Conservation (phyloP, 2,888 invertebrate species). For the Caenorhabditis imperialis region DNA sequence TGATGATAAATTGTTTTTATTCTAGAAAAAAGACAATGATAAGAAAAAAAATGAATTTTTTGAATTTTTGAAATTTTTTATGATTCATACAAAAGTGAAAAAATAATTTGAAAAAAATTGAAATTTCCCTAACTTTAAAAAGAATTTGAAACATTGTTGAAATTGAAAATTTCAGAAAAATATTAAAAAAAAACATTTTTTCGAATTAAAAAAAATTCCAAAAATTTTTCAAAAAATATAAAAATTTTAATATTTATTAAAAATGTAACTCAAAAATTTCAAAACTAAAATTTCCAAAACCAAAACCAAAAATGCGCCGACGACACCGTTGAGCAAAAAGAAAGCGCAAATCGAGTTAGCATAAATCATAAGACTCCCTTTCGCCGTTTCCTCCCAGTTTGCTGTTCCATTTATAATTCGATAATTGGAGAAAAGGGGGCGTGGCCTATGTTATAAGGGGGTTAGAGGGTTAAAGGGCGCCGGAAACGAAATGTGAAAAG, state of each 20-base stretch:
- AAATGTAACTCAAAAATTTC: neutral
- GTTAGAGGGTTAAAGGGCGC: neutral
- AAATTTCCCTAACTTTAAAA: neutral
- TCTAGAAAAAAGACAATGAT: neutral
- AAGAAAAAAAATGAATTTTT: neutral
- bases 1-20: too few relatives aligned
- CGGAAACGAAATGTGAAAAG: slow-evolving; percentile 7
- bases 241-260: neutral
- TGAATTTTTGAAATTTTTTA: neutral
- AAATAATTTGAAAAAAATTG: neutral
- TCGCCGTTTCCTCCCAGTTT: slow-evolving; percentile 4
- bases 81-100: neutral
- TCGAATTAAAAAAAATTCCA: neutral
- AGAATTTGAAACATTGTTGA: neutral
- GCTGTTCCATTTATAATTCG: slow-evolving; percentile 53
- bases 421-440: slow-evolving; percentile 22
- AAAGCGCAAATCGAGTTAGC: slow-evolving; percentile 13
- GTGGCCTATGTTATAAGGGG: too few relatives aligned
- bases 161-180: neutral
- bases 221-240: neutral
- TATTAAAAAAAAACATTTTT: neutral
- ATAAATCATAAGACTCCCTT: slow-evolving; percentile 39
- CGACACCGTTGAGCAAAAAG: neutral
- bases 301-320: neutral
- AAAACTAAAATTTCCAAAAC: neutral